Evolutionary conservation across 2,888 invertebrate species (phyloP).

Genomic region (Elysia crispata): DNA sequence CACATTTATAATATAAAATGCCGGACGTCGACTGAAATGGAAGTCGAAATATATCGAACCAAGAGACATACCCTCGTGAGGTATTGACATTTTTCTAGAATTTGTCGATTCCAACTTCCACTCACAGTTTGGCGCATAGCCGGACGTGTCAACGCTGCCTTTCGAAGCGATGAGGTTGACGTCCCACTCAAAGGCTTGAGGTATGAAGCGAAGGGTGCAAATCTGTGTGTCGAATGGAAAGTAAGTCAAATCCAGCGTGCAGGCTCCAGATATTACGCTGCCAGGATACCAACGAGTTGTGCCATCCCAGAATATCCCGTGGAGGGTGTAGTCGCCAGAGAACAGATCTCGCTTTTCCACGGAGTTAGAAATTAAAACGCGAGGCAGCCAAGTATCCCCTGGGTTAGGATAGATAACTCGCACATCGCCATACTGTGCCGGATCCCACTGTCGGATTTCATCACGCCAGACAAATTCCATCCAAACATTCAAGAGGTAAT

Average conservation of each 20-base stretch:
- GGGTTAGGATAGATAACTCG: conserved; percentile 7
- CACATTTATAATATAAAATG: conserved; percentile 27
- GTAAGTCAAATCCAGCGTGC: conserved; percentile 28
- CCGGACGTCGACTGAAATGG: not conserved
- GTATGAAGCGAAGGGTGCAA: conserved; percentile 7
- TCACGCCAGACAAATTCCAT: conserved; percentile 32
- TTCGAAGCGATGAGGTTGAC: not conserved
- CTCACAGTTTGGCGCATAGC: conserved; percentile 7
- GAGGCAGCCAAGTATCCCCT: conserved; percentile 32
- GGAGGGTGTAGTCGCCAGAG: conserved; percentile 2
- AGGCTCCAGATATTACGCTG: not conserved
- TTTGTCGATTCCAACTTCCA: conserved; percentile 21
- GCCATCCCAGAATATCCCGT: conserved; percentile 4
- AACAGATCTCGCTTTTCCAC: conserved; percentile 22
- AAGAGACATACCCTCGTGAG: not conserved
- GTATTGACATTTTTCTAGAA: not conserved
- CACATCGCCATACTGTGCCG: conserved; percentile 20
- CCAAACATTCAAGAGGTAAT: conserved; percentile 12
- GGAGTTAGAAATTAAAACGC: conserved; percentile 18
- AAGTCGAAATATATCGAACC: not conserved
- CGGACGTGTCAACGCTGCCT: not conserved
- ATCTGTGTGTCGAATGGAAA: conserved; percentile 42
- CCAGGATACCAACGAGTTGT: conserved; percentile 25
- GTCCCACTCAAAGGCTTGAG: not conserved
- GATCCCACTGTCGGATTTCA: conserved; percentile 37